Evolutionary conservation across 2,888 invertebrate species (phyloP).

Genomic region (Dicranocentrus wangi): DNA sequence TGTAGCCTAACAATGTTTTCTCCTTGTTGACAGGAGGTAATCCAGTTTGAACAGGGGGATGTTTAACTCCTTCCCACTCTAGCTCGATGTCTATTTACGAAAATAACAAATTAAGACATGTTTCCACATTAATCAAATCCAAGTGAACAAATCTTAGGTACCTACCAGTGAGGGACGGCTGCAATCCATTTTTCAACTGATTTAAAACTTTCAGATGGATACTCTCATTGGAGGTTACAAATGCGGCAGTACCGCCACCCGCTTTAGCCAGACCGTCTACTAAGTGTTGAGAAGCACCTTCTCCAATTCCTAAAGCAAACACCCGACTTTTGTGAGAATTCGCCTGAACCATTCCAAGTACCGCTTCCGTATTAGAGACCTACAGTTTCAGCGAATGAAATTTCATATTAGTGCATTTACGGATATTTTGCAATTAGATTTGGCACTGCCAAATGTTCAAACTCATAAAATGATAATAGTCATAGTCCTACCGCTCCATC

Average conservation of each 20-base stretch:
- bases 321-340: conserved; percentile 73
- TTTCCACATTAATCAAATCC: no score
- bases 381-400: no score
- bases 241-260: conserved; percentile 74
- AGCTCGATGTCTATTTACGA: conserved; percentile 69
- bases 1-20: conserved; percentile 72
- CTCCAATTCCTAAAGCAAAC: conserved; percentile 74
- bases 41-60: no score
- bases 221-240: conserved; percentile 73
- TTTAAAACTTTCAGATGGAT: conserved; percentile 73
- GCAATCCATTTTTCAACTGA: conserved; percentile 72
- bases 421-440: no score
- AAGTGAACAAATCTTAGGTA: no score
- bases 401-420: no score
- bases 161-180: conserved; percentile 66
- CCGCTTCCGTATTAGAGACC: conserved; percentile 73
- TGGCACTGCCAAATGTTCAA: no score
- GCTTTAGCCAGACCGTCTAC: conserved; percentile 74
- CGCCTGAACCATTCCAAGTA: conserved; percentile 73
- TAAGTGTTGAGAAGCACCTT: conserved; percentile 74
- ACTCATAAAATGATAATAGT: no score
- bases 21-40: conserved; percentile 61
- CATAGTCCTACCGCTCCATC: no score
- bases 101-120: no score
- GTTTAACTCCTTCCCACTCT: conserved; percentile 70